Base-by-base conservation (phyloP, 2,113 vertebrate species). In the Chionis minor region DNA sequence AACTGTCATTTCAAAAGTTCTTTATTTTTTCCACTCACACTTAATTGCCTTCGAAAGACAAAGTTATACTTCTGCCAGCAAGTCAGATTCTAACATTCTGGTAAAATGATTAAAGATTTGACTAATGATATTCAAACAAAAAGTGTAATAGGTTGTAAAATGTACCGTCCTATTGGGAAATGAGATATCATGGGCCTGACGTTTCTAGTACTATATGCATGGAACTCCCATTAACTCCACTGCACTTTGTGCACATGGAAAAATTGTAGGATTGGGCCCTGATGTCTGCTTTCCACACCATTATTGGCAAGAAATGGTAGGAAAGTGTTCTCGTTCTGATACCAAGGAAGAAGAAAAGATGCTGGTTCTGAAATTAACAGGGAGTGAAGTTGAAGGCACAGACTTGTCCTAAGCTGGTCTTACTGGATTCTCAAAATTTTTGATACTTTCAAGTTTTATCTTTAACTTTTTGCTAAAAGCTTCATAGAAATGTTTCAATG, bases 21-120 rank as follows among this genome's bases (percentile, higher is more conserved):
- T 93, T 93, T 93, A 91, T 93, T 94, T 96, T 96, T 94, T 88
- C 77, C 75, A 65, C 86, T 90, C 79, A 61, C 86, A 79, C 80
- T 93, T 96, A 94, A 97, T 96, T 96, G 88, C 61, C 86, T 96
- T 94, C 95, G 95, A 96, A 96, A 95, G 96, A 94, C 90, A 93
- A 94, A 97, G 93, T 90, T 92, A 92, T 79, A 86, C 9, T 81
- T 95, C 56, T 91, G 86, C 93, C 90, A 96, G 63, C 45, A 81
- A 90, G 74, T 55, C 90, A 94, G 77, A 93, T 95, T 93, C 61
- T 84, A 84, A 80, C 61, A 56, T 96, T 96, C 96, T 97, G 96
- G 94, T 96, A 97, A 96, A 96, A 97, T 96, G 95, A 97, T 96
- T 96, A 97, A 97, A 97, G 92, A 49, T 94, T 96, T 96, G 94